Evolutionary conservation across 2,797 vertebrate species (phyloP).

Genomic region (Hydrophis major): DNA sequence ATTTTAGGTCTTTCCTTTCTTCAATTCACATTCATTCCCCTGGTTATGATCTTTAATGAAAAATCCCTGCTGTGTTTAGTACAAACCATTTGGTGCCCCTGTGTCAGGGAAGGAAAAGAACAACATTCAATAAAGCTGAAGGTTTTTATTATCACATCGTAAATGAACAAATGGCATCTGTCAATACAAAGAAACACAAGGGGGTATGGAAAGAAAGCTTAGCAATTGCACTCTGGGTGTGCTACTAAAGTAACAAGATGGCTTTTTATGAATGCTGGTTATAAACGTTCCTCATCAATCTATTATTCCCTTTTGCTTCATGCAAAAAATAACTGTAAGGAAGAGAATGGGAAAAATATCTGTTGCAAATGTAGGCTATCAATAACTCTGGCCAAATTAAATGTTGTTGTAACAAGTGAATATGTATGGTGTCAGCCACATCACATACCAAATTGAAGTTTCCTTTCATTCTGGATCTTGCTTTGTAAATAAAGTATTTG

Average conservation of each 20-base stretch:
- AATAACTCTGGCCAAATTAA: constrained; percentile 1
- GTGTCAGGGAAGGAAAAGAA: constrained; percentile 72
- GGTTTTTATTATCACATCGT: constrained; percentile 83
- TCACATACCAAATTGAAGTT: not conserved
- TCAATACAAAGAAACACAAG: constrained; percentile 75
- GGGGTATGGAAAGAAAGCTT: constrained; percentile 68
- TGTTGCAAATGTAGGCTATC: constrained; percentile 24
- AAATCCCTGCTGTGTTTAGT: constrained; percentile 69
- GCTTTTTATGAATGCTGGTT: constrained; percentile 73
- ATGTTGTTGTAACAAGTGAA: not conserved
- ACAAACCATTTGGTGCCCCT: constrained; percentile 76
- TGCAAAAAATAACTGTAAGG: constrained; percentile 64
- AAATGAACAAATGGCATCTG: constrained; percentile 82
- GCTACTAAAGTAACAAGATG: constrained; percentile 70
- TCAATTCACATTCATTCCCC: constrained; percentile 59
- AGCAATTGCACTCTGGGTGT: constrained; percentile 64
- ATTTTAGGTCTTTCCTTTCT: constrained; percentile 40
- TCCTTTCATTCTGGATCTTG: not conserved
- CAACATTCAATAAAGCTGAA: constrained; percentile 71
- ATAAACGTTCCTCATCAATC: constrained; percentile 49
- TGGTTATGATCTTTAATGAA: constrained; percentile 73
- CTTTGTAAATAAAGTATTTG: not conserved
- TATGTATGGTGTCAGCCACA: not conserved
- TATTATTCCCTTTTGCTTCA: constrained; percentile 67
- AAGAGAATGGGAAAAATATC: not conserved